Evolutionary conservation across 2,888 invertebrate genomes (phyloP).

Genomic region (Ditylenchus weischeri): DNA sequence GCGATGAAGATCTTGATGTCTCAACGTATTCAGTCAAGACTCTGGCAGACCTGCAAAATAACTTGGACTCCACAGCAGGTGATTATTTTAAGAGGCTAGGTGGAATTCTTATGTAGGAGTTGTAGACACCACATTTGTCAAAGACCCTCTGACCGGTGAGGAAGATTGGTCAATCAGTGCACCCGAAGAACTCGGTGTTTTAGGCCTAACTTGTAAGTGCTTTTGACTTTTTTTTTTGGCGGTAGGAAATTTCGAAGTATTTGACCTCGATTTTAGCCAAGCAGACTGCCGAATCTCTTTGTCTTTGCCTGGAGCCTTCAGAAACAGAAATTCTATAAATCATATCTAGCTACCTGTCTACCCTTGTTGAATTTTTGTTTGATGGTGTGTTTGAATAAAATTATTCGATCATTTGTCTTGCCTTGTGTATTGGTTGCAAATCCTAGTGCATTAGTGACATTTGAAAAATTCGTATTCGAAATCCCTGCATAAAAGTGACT

Average conservation of each 20-base stretch:
- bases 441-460: too few relatives aligned
- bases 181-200: conserved; percentile 18
- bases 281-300: conserved; percentile 9
- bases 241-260: conserved; percentile 3
- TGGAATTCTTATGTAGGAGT: not conserved
- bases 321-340: too few relatives aligned
- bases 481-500: too few relatives aligned
- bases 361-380: too few relatives aligned
- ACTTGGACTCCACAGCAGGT: not conserved
- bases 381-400: too few relatives aligned
- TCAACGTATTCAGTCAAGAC: conserved; percentile 21
- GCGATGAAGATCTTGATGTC: conserved; percentile 13
- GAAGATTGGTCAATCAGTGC: conserved; percentile 21
- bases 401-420: too few relatives aligned
- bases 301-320: not conserved
- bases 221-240: conserved; percentile 1
- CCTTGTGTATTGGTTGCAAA: too few relatives aligned
- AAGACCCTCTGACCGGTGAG: conserved; percentile 22
- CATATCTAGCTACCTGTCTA: too few relatives aligned
- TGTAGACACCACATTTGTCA: conserved; percentile 19
- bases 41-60: conserved; percentile 16
- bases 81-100: too few relatives aligned
- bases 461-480: too few relatives aligned
- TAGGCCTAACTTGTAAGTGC: not conserved
- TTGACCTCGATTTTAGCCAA: not conserved